Percentiles rank a stretch among this genome's conserved stretches.
These are phyloP conservation scores for Acanthopleura granulata DNA, from an alignment of 2,888 invertebrate species.

Conservation along the genomic window DNA sequence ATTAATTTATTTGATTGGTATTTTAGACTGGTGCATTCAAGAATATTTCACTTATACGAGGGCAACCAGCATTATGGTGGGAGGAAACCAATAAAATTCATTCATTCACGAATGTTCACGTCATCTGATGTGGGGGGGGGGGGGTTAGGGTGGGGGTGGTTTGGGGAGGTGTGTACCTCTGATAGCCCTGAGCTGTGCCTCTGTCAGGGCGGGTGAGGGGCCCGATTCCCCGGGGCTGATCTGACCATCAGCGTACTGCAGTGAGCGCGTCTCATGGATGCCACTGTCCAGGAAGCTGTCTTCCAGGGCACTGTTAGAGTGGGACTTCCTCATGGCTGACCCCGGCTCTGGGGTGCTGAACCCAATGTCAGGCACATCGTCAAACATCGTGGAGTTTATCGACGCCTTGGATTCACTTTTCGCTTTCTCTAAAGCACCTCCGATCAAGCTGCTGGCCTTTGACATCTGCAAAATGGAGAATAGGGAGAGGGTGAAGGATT, in stretches of 20 bases:
- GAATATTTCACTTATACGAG: too few species aligned
- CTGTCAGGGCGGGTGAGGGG: constrained; percentile 61
- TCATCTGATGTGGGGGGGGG: too few species aligned
- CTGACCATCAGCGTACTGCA: constrained; percentile 53
- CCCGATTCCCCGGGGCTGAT: constrained; percentile 62
- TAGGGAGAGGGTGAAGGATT: too few species aligned
- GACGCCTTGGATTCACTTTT: constrained; percentile 41
- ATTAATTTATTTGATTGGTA: too few species aligned
- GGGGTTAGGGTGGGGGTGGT: too few species aligned
- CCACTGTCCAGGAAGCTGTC: constrained; percentile 43
- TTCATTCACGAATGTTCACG: too few species aligned
- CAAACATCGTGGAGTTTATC: constrained; percentile 42
- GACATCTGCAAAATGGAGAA: constrained; percentile 36
- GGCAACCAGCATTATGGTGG: too few species aligned
- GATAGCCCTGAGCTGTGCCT: constrained; percentile 66
- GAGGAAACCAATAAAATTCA: too few species aligned
- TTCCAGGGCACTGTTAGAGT: constrained; percentile 43
- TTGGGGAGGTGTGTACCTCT: constrained; percentile 66
- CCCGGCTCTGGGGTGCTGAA: constrained; percentile 9
- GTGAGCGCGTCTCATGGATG: constrained; percentile 43
- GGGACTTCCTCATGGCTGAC: constrained; percentile 38
- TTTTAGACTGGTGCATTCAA: too few species aligned
- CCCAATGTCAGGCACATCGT: constrained; percentile 36
- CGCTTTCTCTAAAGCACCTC: constrained; percentile 27
- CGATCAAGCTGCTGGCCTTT: constrained; percentile 33